Evolutionary conservation across 2,113 vertebrate species (phyloP), one percentile per base, ranked within the genome.

Genomic region (Perca fluviatilis): DNA sequence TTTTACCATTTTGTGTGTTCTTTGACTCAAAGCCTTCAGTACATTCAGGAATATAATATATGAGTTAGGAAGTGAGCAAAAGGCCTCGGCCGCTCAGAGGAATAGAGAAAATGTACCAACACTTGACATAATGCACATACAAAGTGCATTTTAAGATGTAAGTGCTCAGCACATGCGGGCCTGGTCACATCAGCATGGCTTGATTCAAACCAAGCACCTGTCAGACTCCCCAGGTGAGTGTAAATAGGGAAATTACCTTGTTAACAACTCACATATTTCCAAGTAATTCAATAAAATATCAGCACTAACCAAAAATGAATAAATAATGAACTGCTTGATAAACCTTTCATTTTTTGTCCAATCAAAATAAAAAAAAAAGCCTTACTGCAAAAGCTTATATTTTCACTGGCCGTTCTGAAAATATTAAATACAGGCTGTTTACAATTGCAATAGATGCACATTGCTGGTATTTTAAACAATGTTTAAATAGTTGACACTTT

Each of bases 41-140:
- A 53, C 64, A 64, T 47, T 18, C 49, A 23, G 3, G 15, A 15
- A 7, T 18, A 6, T 27, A 25, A 3, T 4, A 46, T 9, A 1
- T 9, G 0, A 36, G 23, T 60, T 36, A 53, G 33, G 53, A 6
- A 27, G 4, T 8, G 60, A 61, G 27, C 33, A 61, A 67, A 80
- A 80, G 73, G 83, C 83, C 83, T 66, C 66, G 11, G n/a, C 2
- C 6, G 18, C 23, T 23, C 63, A 40, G n/a, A 23, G 46, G 16
- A 10, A 10, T 9, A 57, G 12, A 47, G 3, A 14, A 40, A 2
- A 64, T 36, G 30, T 0, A 36, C 10, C 2, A 49, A 49, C 49
- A 14, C 19, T 10, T 15, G 4, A 63, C 49, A 56, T 6, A 23
- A 8, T 11, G 18, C 2, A n/a, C 21, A 72, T 51, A 21, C 27